phyloP scores from a whole-genome alignment of 2,888 invertebrate genomes.

The Cryptocephalus moraei region DNA sequence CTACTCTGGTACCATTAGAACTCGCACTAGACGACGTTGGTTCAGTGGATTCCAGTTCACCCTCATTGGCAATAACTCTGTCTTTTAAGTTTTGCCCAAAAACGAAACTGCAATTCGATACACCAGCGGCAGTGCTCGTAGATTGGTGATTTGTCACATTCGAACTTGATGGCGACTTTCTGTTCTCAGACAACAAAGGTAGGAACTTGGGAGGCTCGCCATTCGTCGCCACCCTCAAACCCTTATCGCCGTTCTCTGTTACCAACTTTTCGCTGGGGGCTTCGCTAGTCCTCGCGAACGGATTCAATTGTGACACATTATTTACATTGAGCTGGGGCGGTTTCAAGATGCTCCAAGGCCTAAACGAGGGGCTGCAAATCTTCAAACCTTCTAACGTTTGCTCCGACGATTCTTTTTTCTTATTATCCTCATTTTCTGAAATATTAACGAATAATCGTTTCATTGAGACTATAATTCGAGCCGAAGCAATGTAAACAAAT shows the following conservation, averaged over 20 bases:
- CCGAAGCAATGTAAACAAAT: not conserved
- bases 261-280: slow-evolving; percentile 1
- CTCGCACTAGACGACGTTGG: slow-evolving; percentile 30
- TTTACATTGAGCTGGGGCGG: slow-evolving; percentile 25
- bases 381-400: slow-evolving; percentile 17
- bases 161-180: slow-evolving; percentile 5
- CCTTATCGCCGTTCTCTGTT: slow-evolving; percentile 16
- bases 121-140: slow-evolving; percentile 1
- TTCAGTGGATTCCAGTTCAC: slow-evolving; percentile 38
- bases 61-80: slow-evolving; percentile 48
- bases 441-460: slow-evolving; percentile 2
- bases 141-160: slow-evolving; percentile 3
- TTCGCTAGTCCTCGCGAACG: slow-evolving; percentile 22
- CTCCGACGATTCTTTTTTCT: slow-evolving; percentile 14
- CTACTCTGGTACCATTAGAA: slow-evolving; percentile 45
- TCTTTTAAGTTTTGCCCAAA: slow-evolving; percentile 89
- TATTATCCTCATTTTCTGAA: slow-evolving; percentile 25
- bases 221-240: slow-evolving; percentile 15
- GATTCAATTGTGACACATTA: slow-evolving; percentile 27
- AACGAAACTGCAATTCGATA: slow-evolving; percentile 50
- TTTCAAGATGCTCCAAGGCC: slow-evolving; percentile 24
- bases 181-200: slow-evolving; percentile 27
- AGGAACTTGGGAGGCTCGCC: slow-evolving; percentile 34
- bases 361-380: slow-evolving; percentile 21
- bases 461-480: not conserved